Evolutionary conservation across 2,888 invertebrate species (phyloP), one percentile per base, ranked within the genome.

Genomic region (Trachelus iudaicus): DNA sequence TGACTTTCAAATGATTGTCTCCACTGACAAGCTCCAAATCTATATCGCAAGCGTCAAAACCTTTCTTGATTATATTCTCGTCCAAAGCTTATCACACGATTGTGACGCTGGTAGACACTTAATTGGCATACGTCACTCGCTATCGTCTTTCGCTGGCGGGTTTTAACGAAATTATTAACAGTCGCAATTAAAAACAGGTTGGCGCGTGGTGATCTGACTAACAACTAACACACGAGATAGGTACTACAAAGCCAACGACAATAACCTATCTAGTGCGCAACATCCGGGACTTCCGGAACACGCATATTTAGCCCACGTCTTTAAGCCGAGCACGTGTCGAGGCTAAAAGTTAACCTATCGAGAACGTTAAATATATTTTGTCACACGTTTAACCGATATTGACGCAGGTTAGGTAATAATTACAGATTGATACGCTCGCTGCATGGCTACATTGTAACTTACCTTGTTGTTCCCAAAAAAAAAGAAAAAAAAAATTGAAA

Each of bases 121-220:
- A 69, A 78, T 82, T 82, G 80, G 79, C 77, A 81, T 76, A 74
- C 71, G 15, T 73, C 73, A 75, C 79, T n/a, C 77, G 73, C 79
- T 83, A 80, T 73, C 80, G 78, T 80, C 82, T 82, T 82, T 79
- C 74, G 78, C 80, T 77, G 79, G 82, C 77, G 79, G 81, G 77
- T 78, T 69, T 81, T 83, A 83, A 82, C 78, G 75, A 81, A 81
- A 82, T 85, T 82, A 87, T 86, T 87, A 87, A 87, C 86, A 82
- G 85, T 87, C 85, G 86, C 85, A 85, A 56, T 88, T 88, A 88
- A 83, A 86, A 84, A 85, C 88, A 89, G 89, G 89, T 89, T 88
- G 88, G 87, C 87, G 84, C 88, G 87, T 89, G 88, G 88, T 87
- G 88, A 88, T 88, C 87, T 87, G 85, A 88, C 88, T 89, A 89